A percentile compares a stretch with the other conserved stretches of the same genome.
These are phyloP conservation scores for Tachina grossa DNA, from an alignment of 2,888 invertebrate species.

Conservation along the genomic window DNA sequence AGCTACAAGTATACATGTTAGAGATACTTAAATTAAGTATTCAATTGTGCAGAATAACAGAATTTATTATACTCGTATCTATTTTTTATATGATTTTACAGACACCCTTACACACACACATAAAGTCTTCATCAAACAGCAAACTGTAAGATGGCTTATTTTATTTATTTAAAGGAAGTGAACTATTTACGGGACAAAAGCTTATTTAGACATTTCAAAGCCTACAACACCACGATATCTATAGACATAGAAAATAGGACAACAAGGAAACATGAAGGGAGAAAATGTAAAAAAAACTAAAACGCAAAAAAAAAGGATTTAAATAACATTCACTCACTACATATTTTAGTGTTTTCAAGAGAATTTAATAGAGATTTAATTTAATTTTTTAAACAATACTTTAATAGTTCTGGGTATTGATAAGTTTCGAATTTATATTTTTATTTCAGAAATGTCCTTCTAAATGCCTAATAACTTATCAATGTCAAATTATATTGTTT, in stretches of 20 bases:
- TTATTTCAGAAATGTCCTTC: constrained; percentile 31
- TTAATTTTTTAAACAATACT: neutral
- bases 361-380: neutral
- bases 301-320: neutral
- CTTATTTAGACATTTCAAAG: constrained; percentile 2
- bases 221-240: neutral
- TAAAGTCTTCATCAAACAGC: constrained; percentile 13
- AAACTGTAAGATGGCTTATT: constrained; percentile 33
- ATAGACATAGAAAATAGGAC: constrained; percentile 33
- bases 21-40: constrained; percentile 41
- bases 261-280: constrained; percentile 21
- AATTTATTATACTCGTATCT: constrained; percentile 9
- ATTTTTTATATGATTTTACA: constrained; percentile 22
- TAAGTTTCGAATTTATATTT: neutral
- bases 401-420: neutral
- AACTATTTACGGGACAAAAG: constrained; percentile 52
- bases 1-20: neutral
- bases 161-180: constrained; percentile 61
- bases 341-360: neutral
- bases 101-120: constrained; percentile 21
- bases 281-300: neutral
- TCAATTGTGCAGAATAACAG: constrained; percentile 49
- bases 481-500: constrained; percentile 46
- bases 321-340: neutral
- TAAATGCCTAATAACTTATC: constrained; percentile 19